Evolutionary conservation across 2,888 invertebrate genomes (phyloP).

Genomic region (Alloplasta piceator): DNA sequence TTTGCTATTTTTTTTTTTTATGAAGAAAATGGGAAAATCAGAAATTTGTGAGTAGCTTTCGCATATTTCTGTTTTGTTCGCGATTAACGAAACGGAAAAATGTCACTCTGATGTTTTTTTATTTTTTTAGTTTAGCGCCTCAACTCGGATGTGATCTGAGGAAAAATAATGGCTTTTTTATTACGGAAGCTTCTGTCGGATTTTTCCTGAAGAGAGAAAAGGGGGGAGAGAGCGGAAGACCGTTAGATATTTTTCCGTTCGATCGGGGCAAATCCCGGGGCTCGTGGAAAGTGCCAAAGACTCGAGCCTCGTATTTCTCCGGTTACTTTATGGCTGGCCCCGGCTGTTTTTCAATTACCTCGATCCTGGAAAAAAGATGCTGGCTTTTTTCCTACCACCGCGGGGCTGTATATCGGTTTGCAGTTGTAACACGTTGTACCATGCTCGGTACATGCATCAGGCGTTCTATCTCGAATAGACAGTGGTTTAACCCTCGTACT

Average conservation of each 20-base stretch:
- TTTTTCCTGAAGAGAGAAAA: constrained; percentile 2
- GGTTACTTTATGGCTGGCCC: constrained; percentile 72
- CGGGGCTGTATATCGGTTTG: constrained; percentile 1
- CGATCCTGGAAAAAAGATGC: constrained; percentile 53
- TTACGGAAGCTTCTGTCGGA: constrained; percentile 8
- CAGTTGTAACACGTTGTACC: constrained; percentile 11
- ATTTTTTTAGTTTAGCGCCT: no score
- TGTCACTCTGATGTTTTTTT: no score
- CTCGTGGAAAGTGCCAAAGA: constrained; percentile 69
- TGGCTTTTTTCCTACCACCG: neutral
- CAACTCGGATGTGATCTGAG: no score
- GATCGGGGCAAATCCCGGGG: constrained; percentile 66
- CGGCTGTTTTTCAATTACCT: constrained; percentile 77
- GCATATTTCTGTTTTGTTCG: no score
- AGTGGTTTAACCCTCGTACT: no score
- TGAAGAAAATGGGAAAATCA: no score
- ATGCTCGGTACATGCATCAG: constrained; percentile 4
- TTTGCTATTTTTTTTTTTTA: no score
- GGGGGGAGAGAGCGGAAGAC: constrained; percentile 16
- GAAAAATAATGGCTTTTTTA: no score
- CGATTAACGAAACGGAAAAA: no score
- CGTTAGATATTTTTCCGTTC: constrained; percentile 58
- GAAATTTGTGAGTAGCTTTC: no score
- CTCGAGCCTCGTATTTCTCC: constrained; percentile 73
- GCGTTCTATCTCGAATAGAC: no score